Evolutionary conservation across 2,797 vertebrate species (phyloP).

Genomic region (Spondyliosoma cantharus): DNA sequence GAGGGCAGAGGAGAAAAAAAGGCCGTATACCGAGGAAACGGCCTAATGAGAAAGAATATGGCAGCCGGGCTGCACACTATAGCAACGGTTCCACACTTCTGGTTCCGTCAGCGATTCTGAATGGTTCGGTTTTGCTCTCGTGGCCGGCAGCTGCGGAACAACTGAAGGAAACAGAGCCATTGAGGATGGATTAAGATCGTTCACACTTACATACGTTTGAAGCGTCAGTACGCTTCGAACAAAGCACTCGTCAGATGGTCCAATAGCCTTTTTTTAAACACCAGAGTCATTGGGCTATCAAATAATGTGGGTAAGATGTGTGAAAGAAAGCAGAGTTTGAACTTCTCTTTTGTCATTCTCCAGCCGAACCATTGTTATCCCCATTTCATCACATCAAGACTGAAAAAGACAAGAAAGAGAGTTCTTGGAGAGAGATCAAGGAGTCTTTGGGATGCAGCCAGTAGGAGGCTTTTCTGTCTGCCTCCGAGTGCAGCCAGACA

Average conservation of each 20-base stretch:
- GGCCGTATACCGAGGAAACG: constrained; percentile 47
- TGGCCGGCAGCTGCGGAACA: neutral
- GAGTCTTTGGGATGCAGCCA: neutral
- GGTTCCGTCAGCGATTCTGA: neutral
- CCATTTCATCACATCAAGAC: neutral
- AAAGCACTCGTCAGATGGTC: neutral
- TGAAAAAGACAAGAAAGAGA: neutral
- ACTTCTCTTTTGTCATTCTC: neutral
- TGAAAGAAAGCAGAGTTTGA: neutral
- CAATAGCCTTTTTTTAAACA: too few relatives aligned
- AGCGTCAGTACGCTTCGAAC: neutral
- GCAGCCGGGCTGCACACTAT: neutral
- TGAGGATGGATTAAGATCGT: neutral
- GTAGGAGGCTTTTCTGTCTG: neutral
- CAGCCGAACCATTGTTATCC: neutral
- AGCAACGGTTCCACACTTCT: neutral
- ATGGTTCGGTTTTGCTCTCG: neutral
- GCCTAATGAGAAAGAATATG: constrained; percentile 58
- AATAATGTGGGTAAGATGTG: neutral
- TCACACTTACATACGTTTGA: neutral
- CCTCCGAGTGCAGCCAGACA: too few relatives aligned
- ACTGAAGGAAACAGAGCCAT: neutral
- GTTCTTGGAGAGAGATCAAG: neutral
- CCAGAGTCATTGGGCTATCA: rapidly evolving
- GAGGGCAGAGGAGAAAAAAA: constrained; percentile 53